Conservation (phyloP, 1,140 invertebrate genomes). For the Eupristina koningsbergeri region DNA sequence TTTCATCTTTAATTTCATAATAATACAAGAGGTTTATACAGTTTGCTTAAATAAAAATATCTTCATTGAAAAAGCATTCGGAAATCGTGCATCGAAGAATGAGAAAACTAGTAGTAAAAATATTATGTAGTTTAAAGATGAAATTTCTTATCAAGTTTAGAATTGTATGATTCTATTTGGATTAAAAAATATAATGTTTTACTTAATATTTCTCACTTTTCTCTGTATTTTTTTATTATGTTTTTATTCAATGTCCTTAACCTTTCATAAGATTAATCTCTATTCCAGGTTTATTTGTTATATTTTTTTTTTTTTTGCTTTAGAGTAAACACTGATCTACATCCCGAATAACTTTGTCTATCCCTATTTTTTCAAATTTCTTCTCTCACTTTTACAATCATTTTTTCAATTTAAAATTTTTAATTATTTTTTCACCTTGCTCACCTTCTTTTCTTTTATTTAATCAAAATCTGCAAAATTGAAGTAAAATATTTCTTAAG, state of each 20-base stretch:
- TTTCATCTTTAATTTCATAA: not conserved
- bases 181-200: conserved; percentile 26
- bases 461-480: not conserved
- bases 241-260: conserved; percentile 29
- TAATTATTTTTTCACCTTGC: not conserved
- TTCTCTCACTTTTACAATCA: not conserved
- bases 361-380: not conserved
- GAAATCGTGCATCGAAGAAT: not conserved
- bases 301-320: conserved; percentile 22
- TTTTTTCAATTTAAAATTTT: not conserved
- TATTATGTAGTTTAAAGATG: not conserved
- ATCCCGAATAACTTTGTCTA: not conserved
- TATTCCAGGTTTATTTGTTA: conserved; percentile 36
- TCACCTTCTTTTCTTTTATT: not conserved
- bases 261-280: conserved; percentile 38
- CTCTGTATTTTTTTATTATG: conserved; percentile 33
- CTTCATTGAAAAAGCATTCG: not conserved
- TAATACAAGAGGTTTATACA: not conserved
- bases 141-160: conserved; percentile 7
- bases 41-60: not conserved
- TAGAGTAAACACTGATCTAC: conserved; percentile 15
- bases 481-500: not conserved
- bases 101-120: not conserved
- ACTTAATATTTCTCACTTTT: conserved; percentile 29
- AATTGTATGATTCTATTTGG: conserved; percentile 19